These are phyloP conservation scores for Callosobruchus maculatus DNA, from an alignment of 2,888 invertebrate genomes.

Conservation along the genomic window DNA sequence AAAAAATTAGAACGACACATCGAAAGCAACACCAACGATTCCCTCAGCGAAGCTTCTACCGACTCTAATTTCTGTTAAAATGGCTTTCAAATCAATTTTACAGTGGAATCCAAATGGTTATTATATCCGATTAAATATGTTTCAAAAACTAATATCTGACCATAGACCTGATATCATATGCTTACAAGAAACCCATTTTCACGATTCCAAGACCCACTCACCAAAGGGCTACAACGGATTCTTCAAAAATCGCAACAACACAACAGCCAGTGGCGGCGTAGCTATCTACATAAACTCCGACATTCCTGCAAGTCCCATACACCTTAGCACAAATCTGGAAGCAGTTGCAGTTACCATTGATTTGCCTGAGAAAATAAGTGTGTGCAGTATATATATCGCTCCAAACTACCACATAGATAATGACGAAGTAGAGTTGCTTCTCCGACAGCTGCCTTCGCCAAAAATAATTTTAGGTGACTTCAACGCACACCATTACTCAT, in stretches of 20 bases:
- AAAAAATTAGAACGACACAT: neutral
- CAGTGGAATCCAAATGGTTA: constrained; percentile 6
- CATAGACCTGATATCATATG: no score
- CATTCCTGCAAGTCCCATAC: neutral
- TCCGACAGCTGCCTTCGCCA: no score
- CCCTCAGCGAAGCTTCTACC: neutral
- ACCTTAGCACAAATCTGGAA: constrained; percentile 10
- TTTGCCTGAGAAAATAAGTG: neutral
- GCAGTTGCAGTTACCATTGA: neutral
- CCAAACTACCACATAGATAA: neutral
- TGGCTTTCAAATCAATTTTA: constrained; percentile 1
- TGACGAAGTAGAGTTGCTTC: neutral
- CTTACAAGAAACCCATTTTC: no score
- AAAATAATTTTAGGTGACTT: no score
- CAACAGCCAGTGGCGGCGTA: neutral
- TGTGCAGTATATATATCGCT: neutral
- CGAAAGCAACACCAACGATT: neutral
- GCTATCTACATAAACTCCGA: neutral
- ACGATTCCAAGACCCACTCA: constrained; percentile 2
- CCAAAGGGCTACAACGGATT: constrained; percentile 1
- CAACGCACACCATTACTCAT: neutral
- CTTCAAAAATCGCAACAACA: constrained; percentile 1
- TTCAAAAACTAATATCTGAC: no score
- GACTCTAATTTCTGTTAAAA: neutral
- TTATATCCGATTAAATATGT: constrained; percentile 6